Evolutionary conservation across 1,140 invertebrate genomes (phyloP).

Genomic region (Drosophila repletoides): DNA sequence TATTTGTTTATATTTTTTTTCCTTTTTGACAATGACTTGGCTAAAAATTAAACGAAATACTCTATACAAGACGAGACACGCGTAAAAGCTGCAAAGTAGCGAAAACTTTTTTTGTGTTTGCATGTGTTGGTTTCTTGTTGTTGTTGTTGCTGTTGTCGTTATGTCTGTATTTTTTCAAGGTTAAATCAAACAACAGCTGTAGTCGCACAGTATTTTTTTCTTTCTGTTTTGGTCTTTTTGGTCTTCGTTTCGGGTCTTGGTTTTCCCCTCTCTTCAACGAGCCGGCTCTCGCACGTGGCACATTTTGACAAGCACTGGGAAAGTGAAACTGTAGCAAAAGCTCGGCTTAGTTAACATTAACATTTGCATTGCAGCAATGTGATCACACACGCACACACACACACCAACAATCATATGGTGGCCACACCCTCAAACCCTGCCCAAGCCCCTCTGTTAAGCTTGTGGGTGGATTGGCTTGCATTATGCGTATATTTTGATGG

Average conservation of each 20-base stretch:
- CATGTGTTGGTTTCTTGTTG: neutral
- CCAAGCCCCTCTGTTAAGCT: neutral
- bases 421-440: slow-evolving; percentile 19
- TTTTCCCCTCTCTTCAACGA: too few relatives aligned
- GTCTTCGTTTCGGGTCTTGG: neutral
- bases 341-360: neutral
- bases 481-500: slow-evolving; percentile 49
- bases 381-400: neutral
- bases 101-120: slow-evolving; percentile 16
- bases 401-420: neutral
- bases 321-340: slow-evolving; percentile 19
- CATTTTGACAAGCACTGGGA: neutral
- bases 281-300: slow-evolving; percentile 16
- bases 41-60: slow-evolving; percentile 11
- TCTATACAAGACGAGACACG: slow-evolving; percentile 34
- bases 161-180: slow-evolving; percentile 34
- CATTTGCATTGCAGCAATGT: neutral
- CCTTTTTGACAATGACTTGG: slow-evolving; percentile 32
- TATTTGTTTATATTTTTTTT: too few relatives aligned
- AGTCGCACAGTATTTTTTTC: slow-evolving; percentile 25
- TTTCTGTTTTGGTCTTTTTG: slow-evolving; percentile 12
- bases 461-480: slow-evolving; percentile 34
- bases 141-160: neutral
- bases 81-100: slow-evolving; percentile 25
- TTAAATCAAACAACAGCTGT: slow-evolving; percentile 47